Percentiles rank a stretch among this genome's conserved stretches.
Conservation (phyloP, 2,113 vertebrate genomes). For the Epinephelus moara region DNA sequence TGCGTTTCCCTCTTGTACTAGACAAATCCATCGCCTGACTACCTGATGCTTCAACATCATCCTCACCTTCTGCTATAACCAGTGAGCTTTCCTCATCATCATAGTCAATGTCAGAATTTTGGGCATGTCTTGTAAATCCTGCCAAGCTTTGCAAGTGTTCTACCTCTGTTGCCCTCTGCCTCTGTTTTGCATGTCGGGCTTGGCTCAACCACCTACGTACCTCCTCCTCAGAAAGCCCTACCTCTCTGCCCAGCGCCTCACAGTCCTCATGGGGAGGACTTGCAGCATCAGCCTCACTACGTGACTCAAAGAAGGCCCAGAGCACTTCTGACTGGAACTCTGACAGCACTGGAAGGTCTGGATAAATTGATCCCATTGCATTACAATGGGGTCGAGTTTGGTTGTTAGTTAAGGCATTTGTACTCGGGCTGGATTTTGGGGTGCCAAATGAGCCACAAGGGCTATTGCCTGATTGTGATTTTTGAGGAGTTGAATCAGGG, state of each 20-base stretch:
- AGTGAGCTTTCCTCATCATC: conserved; percentile 82
- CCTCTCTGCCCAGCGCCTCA: conserved; percentile 84
- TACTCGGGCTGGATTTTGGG: conserved; percentile 67
- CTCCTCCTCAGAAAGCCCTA: conserved; percentile 82
- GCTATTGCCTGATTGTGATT: conserved; percentile 74
- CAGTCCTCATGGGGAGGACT: conserved; percentile 85
- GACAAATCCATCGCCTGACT: conserved; percentile 84
- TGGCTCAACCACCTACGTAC: conserved; percentile 83
- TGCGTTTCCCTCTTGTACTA: conserved; percentile 71
- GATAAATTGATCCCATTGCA: conserved; percentile 45
- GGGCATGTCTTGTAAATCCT: conserved; percentile 19
- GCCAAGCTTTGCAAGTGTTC: conserved; percentile 29
- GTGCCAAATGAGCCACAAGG: conserved; percentile 67
- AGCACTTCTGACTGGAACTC: conserved; percentile 87
- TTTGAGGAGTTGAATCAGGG: conserved; percentile 79
- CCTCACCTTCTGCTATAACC: conserved; percentile 82
- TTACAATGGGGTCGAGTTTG: conserved; percentile 61
- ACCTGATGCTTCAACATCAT: conserved; percentile 68
- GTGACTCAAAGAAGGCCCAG: conserved; percentile 86
- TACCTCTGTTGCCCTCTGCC: conserved; percentile 51
- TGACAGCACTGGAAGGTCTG: conserved; percentile 77
- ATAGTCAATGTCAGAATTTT: conserved; percentile 66
- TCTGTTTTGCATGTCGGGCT: conserved; percentile 78
- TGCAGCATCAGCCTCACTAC: conserved; percentile 81
- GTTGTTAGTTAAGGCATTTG: conserved; percentile 77